Conservation (phyloP, 2,113 vertebrate genomes). For the Myocastor coypus region DNA sequence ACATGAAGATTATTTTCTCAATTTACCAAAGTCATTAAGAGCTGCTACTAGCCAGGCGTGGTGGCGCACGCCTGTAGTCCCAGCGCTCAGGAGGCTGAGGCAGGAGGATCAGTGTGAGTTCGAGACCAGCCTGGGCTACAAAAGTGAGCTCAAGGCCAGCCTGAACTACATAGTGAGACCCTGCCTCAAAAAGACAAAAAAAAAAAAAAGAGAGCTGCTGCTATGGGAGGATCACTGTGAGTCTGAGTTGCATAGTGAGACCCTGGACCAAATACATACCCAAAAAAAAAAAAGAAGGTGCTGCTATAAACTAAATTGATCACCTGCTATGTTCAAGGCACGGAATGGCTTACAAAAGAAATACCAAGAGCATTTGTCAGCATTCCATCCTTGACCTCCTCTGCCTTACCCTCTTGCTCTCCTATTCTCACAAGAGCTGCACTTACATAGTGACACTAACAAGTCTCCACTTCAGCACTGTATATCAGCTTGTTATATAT, state of each 20-base stretch:
- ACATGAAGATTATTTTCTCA: slow-evolving; percentile 19
- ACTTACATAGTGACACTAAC: not conserved
- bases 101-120: too few species aligned
- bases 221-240: too few species aligned
- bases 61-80: too few species aligned
- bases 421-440: not conserved
- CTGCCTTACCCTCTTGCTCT: not conserved
- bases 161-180: too few species aligned
- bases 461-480: not conserved
- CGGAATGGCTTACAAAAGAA: slow-evolving; percentile 2
- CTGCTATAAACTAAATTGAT: not conserved
- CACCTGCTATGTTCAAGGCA: not conserved
- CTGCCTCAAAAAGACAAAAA: too few species aligned
- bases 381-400: not conserved
- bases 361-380: not conserved
- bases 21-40: not conserved
- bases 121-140: too few species aligned
- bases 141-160: too few species aligned
- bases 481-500: not conserved
- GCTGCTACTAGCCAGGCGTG: not conserved
- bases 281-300: not conserved
- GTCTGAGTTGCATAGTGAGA: too few species aligned
- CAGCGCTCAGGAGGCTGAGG: too few species aligned
- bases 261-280: too few species aligned
- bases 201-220: not conserved